Conservation (phyloP, 2,797 vertebrate genomes). For the Champsocephalus esox region DNA sequence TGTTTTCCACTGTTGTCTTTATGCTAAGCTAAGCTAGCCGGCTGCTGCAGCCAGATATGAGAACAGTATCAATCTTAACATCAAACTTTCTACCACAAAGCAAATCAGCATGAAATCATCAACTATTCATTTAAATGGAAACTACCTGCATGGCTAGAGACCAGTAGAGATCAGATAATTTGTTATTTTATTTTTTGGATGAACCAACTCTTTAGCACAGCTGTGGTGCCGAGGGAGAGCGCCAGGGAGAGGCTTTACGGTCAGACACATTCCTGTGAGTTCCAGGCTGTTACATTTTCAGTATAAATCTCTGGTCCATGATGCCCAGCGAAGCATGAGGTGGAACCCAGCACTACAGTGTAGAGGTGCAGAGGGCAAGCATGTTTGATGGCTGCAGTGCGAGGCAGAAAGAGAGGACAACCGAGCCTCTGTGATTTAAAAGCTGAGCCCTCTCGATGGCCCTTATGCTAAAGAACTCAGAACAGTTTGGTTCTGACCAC, state of each 20-base stretch:
- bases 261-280: slow-evolving; percentile 42
- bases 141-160: not conserved
- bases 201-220: not conserved
- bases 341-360: slow-evolving; percentile 56
- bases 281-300: slow-evolving; percentile 49
- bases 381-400: slow-evolving; percentile 56
- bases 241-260: slow-evolving; percentile 25
- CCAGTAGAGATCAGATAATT: not conserved
- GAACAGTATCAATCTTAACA: slow-evolving; percentile 5
- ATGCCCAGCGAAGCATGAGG: slow-evolving; percentile 61
- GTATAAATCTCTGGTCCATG: slow-evolving; percentile 61
- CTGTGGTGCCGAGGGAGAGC: not conserved
- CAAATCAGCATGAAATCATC: not conserved
- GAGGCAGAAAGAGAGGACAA: slow-evolving; percentile 60
- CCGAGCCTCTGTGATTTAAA: slow-evolving; percentile 36
- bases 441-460: slow-evolving; percentile 37
- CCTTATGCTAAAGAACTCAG: slow-evolving; percentile 32
- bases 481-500: slow-evolving; percentile 63
- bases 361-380: slow-evolving; percentile 59
- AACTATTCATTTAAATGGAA: slow-evolving; percentile 24
- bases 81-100: not conserved
- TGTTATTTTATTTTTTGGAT: slow-evolving; percentile 2
- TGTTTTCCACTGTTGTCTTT: not conserved
- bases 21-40: not conserved
- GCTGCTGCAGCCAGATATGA: not conserved